Conservation (phyloP, 1,140 invertebrate genomes). For the Phortica variegata region DNA sequence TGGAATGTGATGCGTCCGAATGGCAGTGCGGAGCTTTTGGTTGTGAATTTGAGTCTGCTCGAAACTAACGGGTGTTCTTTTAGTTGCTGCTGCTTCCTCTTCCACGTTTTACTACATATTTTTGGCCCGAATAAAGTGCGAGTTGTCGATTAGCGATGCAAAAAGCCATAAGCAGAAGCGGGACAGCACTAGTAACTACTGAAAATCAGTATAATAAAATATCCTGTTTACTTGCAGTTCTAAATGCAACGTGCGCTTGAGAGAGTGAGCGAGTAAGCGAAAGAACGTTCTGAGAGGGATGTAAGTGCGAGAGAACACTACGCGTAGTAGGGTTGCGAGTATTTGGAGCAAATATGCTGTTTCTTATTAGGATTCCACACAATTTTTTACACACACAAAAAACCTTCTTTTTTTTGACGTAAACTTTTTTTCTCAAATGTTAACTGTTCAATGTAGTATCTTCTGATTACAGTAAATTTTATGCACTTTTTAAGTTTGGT, state of each 20-base stretch:
- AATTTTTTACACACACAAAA: no score
- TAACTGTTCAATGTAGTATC: no score
- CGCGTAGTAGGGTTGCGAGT: constrained; percentile 31
- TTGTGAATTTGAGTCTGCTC: constrained; percentile 29
- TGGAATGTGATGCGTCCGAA: constrained; percentile 44
- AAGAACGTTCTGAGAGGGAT: no score
- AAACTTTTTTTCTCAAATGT: no score
- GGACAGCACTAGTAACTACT: neutral
- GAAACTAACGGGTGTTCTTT: no score
- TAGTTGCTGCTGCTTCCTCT: neutral
- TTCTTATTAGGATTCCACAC: constrained; percentile 14
- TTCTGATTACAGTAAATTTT: no score
- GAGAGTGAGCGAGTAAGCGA: constrained; percentile 17
- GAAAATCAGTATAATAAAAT: constrained; percentile 57
- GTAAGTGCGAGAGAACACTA: constrained; percentile 17
- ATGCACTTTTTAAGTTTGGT: no score
- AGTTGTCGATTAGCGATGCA: constrained; percentile 38
- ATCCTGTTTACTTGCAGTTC: constrained; percentile 35
- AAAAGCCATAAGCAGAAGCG: constrained; percentile 6
- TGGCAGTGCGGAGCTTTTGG: constrained; percentile 53
- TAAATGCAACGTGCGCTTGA: constrained; percentile 4
- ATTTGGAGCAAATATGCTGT: constrained; percentile 46
- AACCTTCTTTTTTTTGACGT: no score
- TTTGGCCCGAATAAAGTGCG: constrained; percentile 39
- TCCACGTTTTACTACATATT: constrained; percentile 25